A percentile compares a stretch with the other conserved stretches of the same genome.
Conservation (phyloP, 2,797 vertebrate species). For the Anabas testudineus region DNA sequence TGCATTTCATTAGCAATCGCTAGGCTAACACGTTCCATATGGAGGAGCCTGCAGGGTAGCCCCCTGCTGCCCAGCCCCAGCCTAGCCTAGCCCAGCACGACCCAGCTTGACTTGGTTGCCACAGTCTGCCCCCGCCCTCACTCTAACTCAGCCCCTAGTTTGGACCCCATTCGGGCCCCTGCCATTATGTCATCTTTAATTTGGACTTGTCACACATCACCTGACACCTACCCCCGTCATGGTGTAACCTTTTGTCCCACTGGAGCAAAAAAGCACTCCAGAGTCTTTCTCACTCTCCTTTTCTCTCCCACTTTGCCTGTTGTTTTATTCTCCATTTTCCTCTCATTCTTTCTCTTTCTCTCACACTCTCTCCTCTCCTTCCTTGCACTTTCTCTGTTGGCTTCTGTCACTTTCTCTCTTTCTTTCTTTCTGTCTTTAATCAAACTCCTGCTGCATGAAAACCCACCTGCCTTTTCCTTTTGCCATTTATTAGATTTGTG, state of each 20-base stretch:
- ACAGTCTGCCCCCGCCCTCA: slow-evolving; percentile 68
- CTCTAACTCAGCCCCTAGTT: slow-evolving; percentile 69
- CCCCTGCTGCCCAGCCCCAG: slow-evolving; percentile 81
- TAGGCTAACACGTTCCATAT: slow-evolving; percentile 87
- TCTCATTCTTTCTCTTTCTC: slow-evolving; percentile 49
- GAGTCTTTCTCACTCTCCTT: slow-evolving; percentile 71
- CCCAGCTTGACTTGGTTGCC: slow-evolving; percentile 75
- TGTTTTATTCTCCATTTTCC: slow-evolving; percentile 72
- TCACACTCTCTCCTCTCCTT: slow-evolving; percentile 43
- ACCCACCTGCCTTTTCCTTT: slow-evolving; percentile 65
- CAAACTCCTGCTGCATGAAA: slow-evolving; percentile 45
- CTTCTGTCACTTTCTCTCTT: slow-evolving; percentile 59
- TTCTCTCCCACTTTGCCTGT: slow-evolving; percentile 71
- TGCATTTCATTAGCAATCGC: slow-evolving; percentile 85
- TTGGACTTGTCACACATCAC: slow-evolving; percentile 86
- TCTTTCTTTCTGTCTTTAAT: too few species aligned
- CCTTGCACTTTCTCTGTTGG: slow-evolving; percentile 52
- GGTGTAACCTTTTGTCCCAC: slow-evolving; percentile 84
- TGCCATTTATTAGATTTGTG: slow-evolving; percentile 48
- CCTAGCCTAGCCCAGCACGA: slow-evolving; percentile 72
- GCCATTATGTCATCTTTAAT: slow-evolving; percentile 86
- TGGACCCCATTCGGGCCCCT: slow-evolving; percentile 76
- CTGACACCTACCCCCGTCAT: slow-evolving; percentile 84
- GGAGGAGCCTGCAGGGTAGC: slow-evolving; percentile 82
- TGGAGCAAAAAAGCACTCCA: slow-evolving; percentile 71